A percentile compares a stretch with the other conserved stretches of the same genome.
phyloP scores from a whole-genome alignment of 2,888 invertebrate genomes.

The Drosophila niveifrons region DNA sequence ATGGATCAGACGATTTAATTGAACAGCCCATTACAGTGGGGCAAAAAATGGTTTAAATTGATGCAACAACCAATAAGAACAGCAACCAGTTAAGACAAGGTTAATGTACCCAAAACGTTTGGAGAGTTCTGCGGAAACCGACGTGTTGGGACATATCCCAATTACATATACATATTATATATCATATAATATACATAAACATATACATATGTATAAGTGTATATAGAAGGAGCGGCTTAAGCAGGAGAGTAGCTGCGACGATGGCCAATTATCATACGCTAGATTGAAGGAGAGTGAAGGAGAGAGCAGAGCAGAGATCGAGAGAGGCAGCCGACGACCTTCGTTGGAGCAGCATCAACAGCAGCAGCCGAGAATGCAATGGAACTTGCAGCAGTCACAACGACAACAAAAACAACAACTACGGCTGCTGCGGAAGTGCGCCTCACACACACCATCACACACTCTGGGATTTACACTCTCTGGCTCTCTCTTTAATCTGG shows the following conservation, averaged over 20 bases:
- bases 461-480: conserved; percentile 17
- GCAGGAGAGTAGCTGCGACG: conserved; percentile 26
- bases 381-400: conserved; percentile 52
- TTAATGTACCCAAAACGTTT: conserved; percentile 78
- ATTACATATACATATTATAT: conserved; percentile 30
- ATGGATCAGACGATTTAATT: conserved; percentile 42
- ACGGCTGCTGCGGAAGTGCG: conserved; percentile 71
- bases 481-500: conserved; percentile 51
- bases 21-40: conserved; percentile 71
- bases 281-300: conserved; percentile 31
- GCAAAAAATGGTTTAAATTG: conserved; percentile 59
- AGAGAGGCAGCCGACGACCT: conserved; percentile 54
- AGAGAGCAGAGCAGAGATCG: conserved; percentile 12
- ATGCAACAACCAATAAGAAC: conserved; percentile 36
- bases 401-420: conserved; percentile 36
- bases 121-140: conserved; percentile 77
- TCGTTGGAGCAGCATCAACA: conserved; percentile 49
- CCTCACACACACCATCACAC: conserved; percentile 21
- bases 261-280: conserved; percentile 44
- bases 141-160: conserved; percentile 56
- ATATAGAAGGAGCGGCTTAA: conserved; percentile 43
- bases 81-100: conserved; percentile 59
- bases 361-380: conserved; percentile 48
- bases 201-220: conserved; percentile 56
- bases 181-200: conserved; percentile 39